phyloP scores from a whole-genome alignment of 2,888 invertebrate genomes.

The Ophion ventricosus region DNA sequence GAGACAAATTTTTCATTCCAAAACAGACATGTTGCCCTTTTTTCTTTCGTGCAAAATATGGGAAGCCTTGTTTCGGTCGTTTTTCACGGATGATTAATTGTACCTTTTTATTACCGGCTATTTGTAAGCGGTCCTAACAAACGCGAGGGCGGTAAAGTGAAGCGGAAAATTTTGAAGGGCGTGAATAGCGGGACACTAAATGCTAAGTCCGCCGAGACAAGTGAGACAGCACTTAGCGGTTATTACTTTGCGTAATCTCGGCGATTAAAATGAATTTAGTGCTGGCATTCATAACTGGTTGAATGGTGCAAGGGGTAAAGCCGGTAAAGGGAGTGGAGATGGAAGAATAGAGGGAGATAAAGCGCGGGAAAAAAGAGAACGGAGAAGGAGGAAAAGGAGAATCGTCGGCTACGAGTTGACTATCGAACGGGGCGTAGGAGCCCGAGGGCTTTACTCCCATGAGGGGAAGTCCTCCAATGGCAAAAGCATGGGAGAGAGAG shows the following conservation, averaged over 20 bases:
- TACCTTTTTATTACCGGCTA: background rate
- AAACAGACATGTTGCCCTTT: background rate
- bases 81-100: background rate
- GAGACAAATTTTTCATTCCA: background rate
- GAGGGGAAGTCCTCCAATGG: constrained; percentile 36
- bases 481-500: constrained; percentile 17
- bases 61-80: background rate
- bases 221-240: constrained; percentile 77
- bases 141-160: background rate
- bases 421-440: constrained; percentile 54
- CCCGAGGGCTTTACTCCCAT: constrained; percentile 27
- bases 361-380: constrained; percentile 20
- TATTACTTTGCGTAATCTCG: constrained; percentile 80
- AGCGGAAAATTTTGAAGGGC: constrained; percentile 31
- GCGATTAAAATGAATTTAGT: constrained; percentile 81
- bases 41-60: background rate
- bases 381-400: constrained; percentile 14
- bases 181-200: constrained; percentile 36
- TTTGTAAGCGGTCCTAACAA: background rate
- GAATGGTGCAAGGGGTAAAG: constrained; percentile 54
- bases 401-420: constrained; percentile 38
- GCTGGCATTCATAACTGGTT: constrained; percentile 76
- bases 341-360: constrained; percentile 9
- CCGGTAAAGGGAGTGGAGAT: constrained; percentile 15
- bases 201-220: constrained; percentile 41